Evolutionary conservation across 2,888 invertebrate species (phyloP), one percentile per base, ranked within the genome.

Genomic region (Plebejus anna): DNA sequence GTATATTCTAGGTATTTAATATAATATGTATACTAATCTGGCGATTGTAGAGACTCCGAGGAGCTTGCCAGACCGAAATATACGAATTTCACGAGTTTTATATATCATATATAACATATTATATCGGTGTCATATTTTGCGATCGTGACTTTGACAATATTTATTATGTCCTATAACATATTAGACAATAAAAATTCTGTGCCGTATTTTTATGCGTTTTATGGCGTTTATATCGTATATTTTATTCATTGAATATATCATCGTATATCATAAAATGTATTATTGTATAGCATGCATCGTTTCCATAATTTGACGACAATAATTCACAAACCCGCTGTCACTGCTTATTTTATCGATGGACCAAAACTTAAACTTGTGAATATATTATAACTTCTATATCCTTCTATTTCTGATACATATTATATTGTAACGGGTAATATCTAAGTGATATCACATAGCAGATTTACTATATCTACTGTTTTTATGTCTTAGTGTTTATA

Each of bases 61-160:
- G 32, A 55, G 55, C 55, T 51, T 28, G 42, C 47, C 72, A n/a
- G 22, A 70, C 13, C 61, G 70, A 75, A 76, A 76, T 78, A 66
- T 55, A 70, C 28, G 71, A 77, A n/a, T 76, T 77, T 78, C 75
- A 38, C 76, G 77, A 79, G 32, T 38, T 70, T 66, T 70, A 70
- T 76, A 47, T 70, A n/a, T 51, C 13, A 47, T 51, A 70, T 38
- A 51, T 47, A 47, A 77, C 61, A 77, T 78, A 59, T 76, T 79
- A 75, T 75, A 77, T 75, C 78, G 73, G 72, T 70, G 61, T 75
- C 75, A 66, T 78, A 79, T 80, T 76, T 81, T 85, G 87, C 89
- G 81, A 80, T 83, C 81, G 91, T 91, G 91, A 91, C 90, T 89
- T 87, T 82, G 90, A 92, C 91, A 91, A 92, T 91, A 92, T 90